phyloP scores from a whole-genome alignment of 2,797 vertebrate species.

The Sebastes paucispinis region DNA sequence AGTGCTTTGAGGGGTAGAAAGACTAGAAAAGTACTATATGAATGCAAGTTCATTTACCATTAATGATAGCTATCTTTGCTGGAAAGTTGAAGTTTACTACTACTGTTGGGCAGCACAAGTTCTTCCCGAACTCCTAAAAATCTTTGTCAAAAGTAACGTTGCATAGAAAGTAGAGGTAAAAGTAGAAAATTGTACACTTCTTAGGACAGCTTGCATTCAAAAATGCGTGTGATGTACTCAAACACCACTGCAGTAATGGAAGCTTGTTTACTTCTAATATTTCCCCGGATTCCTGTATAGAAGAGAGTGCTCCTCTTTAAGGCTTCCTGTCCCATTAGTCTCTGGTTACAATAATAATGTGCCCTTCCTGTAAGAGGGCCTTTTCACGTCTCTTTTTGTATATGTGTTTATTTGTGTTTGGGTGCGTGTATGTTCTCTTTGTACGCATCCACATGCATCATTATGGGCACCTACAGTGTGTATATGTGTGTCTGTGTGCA shows the following conservation, averaged over 20 bases:
- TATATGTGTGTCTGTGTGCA: background rate
- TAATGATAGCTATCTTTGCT: background rate
- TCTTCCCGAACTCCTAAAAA: background rate
- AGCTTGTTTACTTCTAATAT: background rate
- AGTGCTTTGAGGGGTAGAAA: too few species aligned
- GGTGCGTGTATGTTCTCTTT: too few species aligned
- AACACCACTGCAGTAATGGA: background rate
- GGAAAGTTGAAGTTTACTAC: background rate
- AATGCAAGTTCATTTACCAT: too few species aligned
- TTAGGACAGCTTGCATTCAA: background rate
- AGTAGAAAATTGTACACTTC: background rate
- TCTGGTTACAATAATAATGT: constrained; percentile 29
- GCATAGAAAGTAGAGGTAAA: background rate
- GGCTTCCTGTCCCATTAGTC: constrained; percentile 24
- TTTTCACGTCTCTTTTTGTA: background rate
- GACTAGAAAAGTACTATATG: too few species aligned
- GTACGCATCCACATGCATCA: background rate
- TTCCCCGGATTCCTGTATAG: background rate
- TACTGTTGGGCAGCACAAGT: background rate
- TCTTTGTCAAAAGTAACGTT: background rate
- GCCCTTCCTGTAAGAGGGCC: background rate
- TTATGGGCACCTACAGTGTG: background rate
- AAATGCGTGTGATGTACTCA: background rate
- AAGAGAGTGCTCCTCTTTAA: constrained; percentile 26
- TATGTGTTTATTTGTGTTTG: background rate